phyloP scores from a whole-genome alignment of 2,797 vertebrate species.

The Sebastes hopkinsi region DNA sequence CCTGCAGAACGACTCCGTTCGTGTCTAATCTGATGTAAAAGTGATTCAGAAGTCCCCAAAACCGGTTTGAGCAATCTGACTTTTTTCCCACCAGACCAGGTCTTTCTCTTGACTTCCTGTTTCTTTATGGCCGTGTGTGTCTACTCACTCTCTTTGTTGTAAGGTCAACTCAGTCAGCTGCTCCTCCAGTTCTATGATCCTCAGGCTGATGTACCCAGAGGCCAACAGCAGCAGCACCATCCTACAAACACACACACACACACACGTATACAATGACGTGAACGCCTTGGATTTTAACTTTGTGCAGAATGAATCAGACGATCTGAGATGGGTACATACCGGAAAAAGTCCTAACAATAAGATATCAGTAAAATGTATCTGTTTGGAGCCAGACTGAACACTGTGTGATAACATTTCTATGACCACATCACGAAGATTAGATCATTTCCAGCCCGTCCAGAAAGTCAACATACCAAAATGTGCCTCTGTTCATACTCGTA shows the following conservation, averaged over 20 bases:
- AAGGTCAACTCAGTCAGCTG: constrained; percentile 73
- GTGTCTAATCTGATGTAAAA: constrained; percentile 8
- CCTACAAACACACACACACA: constrained; percentile 63
- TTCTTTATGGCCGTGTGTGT: background rate
- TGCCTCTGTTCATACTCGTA: background rate
- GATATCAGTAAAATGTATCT: constrained; percentile 25
- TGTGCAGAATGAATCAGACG: background rate
- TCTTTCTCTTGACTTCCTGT: background rate
- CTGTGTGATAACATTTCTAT: background rate
- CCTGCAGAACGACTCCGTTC: constrained; percentile 23
- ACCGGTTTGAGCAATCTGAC: constrained; percentile 36
- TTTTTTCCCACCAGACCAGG: background rate
- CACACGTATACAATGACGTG: background rate
- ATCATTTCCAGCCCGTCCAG: constrained; percentile 3
- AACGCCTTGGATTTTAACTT: background rate
- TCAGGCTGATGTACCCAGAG: constrained; percentile 84
- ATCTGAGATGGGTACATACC: background rate
- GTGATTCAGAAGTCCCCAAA: constrained; percentile 12
- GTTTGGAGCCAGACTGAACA: background rate
- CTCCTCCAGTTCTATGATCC: constrained; percentile 84
- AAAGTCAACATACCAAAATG: constrained; percentile 30
- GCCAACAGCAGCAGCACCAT: constrained; percentile 79
- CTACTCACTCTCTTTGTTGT: constrained; percentile 68
- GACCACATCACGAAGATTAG: background rate
- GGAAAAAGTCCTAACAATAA: background rate